These are phyloP conservation scores for Zaprionus davidi DNA, from an alignment of 1,140 invertebrate species.

Conservation along the genomic window DNA sequence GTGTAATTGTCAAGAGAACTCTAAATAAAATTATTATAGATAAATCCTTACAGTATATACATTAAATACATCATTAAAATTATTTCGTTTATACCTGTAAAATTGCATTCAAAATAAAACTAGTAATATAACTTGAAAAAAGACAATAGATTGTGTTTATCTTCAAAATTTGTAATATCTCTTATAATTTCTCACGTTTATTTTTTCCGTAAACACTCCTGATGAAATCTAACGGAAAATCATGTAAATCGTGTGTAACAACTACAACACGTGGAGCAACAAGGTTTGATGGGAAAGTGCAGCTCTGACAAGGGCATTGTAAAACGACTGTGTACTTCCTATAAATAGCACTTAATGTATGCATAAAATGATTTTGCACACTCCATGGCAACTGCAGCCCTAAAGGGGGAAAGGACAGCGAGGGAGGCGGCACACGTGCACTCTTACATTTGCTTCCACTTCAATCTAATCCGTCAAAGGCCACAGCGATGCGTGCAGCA, in stretches of 20 bases:
- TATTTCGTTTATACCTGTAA: no score
- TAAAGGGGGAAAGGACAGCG: neutral
- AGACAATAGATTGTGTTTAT: no score
- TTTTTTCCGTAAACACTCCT: neutral
- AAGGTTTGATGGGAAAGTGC: neutral
- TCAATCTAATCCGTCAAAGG: constrained; percentile 28
- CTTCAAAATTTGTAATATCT: no score
- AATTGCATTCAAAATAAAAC: no score
- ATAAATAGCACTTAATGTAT: constrained; percentile 47
- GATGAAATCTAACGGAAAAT: neutral
- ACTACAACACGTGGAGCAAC: neutral
- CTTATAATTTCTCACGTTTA: neutral
- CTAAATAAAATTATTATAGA: no score
- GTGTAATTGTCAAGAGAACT: no score
- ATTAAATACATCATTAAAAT: no score
- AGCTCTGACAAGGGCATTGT: constrained; percentile 6
- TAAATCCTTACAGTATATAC: no score
- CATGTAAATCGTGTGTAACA: neutral
- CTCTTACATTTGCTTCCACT: constrained; percentile 13
- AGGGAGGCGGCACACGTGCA: neutral
- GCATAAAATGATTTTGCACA: constrained; percentile 11
- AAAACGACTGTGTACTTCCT: constrained; percentile 21
- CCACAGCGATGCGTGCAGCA: constrained; percentile 1
- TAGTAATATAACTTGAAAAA: no score
- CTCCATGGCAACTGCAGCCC: constrained; percentile 1